Base-by-base conservation (phyloP, 1,140 invertebrate species). In the Cydia pomonella region DNA sequence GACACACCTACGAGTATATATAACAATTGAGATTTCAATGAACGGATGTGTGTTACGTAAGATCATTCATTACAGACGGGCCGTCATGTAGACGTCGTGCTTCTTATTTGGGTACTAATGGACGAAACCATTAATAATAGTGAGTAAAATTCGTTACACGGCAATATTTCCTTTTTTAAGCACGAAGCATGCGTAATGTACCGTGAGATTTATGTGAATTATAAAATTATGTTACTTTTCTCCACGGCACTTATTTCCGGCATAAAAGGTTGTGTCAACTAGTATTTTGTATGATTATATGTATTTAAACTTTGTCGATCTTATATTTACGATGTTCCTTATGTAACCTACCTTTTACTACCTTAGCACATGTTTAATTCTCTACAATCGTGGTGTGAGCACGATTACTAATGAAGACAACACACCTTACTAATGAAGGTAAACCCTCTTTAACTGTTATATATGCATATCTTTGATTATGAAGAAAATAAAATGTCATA, bases 31-130 rank as follows among this genome's bases (percentile, higher is more conserved):
- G 4, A 47, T 38, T 9, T 44, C 47, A 50, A n/a, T 50, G n/a
- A 50, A 18, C 47, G 47, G 47, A 50, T 50, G 47, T n/a, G 44
- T 3, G 16, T 69, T 69, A 38, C 7, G 29, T 33, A 69, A 69
- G 13, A 69, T 9, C 64, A 69, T 69, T 69, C 64, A 69, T 29
- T 33, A 38, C 29, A 9, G 27, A 10, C 62, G 6, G 27, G 53
- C 53, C 21, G 53, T 23, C 21, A 69, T 41, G 64, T 13, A 38
- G 12, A 16, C 29, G 33, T 18, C 27, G 16, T 59, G 50, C 23
- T 23, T 25, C 27, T 69, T 69, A 33, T 69, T 72, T 29, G 21
- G 44, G 33, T 27, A 72, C 71, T 69, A 72, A 72, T 72, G 71
- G 71, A 27, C 6, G n/a, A 25, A 50, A 72, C 21, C 38, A 72